phyloP scores from a whole-genome alignment of 2,888 invertebrate genomes.

The Amphipyra tragopoginis region DNA sequence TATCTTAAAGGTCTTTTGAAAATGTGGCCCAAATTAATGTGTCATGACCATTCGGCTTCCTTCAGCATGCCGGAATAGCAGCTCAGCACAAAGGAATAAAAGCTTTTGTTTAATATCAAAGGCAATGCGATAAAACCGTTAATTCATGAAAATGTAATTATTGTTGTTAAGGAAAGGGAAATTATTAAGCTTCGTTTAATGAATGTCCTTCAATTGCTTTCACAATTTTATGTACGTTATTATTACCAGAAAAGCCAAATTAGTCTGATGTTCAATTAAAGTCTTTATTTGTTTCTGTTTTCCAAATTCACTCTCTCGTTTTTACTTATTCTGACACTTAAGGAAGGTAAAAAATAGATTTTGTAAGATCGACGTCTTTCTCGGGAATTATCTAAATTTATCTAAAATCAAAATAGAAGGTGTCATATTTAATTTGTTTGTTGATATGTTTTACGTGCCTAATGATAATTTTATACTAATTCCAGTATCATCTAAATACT shows the following conservation, averaged over 20 bases:
- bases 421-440: slow-evolving; percentile 14
- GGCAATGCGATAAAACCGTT: slow-evolving; percentile 3
- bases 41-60: slow-evolving; percentile 13
- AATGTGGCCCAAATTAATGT: slow-evolving; percentile 3
- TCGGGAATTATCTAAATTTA: no score
- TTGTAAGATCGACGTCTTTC: no score
- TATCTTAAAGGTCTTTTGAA: slow-evolving; percentile 4
- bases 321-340: no score
- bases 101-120: slow-evolving; percentile 17
- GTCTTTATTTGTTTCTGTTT: no score
- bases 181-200: slow-evolving; percentile 2
- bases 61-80: neutral
- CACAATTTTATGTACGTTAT: slow-evolving; percentile 7
- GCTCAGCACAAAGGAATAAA: slow-evolving; percentile 15
- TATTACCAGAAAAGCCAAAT: slow-evolving; percentile 3
- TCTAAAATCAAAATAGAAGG: neutral
- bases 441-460: neutral
- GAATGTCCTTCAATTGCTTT: slow-evolving; percentile 1
- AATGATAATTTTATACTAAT: slow-evolving; percentile 25
- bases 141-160: slow-evolving; percentile 9
- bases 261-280: neutral
- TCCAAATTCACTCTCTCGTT: no score
- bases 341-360: no score
- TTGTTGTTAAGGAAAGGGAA: slow-evolving; percentile 4
- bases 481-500: slow-evolving; percentile 34